A percentile compares a stretch with the other conserved stretches of the same genome.
These are phyloP conservation scores for Drosophila affinis DNA, from an alignment of 2,888 invertebrate species.

Conservation along the genomic window DNA sequence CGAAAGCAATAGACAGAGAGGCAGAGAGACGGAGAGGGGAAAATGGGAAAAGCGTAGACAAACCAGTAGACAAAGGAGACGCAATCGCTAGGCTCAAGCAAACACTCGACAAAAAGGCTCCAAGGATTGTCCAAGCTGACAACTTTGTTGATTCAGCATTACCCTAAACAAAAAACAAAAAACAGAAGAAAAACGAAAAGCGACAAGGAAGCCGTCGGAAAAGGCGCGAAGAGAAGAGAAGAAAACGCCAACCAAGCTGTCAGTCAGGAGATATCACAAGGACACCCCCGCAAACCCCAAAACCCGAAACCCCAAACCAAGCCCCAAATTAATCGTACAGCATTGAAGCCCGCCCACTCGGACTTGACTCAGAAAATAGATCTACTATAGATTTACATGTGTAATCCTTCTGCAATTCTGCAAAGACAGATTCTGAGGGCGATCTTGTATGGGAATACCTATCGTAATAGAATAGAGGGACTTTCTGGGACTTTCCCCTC, in stretches of 20 bases:
- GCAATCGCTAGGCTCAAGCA: conserved; percentile 53
- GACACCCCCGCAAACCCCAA: not conserved
- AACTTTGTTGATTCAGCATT: conserved; percentile 56
- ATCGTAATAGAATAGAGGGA: too few relatives aligned
- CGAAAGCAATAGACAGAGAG: conserved; percentile 35
- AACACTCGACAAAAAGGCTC: conserved; percentile 59
- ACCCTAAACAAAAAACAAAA: conserved; percentile 7
- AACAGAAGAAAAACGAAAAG: not conserved
- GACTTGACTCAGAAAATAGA: too few relatives aligned
- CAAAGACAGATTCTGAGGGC: too few relatives aligned
- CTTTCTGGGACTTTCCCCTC: too few relatives aligned
- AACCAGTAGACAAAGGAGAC: conserved; percentile 30
- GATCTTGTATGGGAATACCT: too few relatives aligned
- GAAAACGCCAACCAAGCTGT: not conserved
- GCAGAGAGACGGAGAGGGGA: not conserved
- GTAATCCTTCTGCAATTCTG: too few relatives aligned
- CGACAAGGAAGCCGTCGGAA: not conserved
- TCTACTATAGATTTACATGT: too few relatives aligned
- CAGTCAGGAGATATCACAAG: not conserved
- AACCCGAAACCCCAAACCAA: not conserved
- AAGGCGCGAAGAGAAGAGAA: not conserved
- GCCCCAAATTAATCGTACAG: not conserved
- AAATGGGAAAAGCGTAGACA: conserved; percentile 18
- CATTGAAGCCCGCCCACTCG: not conserved
- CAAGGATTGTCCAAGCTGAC: conserved; percentile 39